Base-by-base conservation (phyloP, 2,888 invertebrate genomes). In the Zaprionus lineosus region DNA sequence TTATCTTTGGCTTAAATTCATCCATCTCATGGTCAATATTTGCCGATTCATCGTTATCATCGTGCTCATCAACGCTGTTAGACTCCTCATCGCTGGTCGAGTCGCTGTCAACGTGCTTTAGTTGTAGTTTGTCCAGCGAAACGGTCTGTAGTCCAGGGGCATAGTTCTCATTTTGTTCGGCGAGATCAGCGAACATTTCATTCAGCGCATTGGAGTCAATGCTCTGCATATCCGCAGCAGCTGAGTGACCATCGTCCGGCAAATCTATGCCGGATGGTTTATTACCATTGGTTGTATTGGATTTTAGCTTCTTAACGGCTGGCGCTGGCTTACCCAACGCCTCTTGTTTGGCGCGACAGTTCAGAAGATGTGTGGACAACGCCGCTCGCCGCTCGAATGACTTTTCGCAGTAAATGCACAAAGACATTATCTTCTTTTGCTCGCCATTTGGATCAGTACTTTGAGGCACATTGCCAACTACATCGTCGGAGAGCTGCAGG, bases 301-400 rank as follows among this genome's bases (percentile, higher is more conserved):
- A 8, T 12, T 67, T 86, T 34, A 64, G 65, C 71, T 74, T 76
- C 73, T 67, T 86, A 3, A 67, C 75, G 48, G 50, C 55, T 1
- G 67, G 75, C 57, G 56, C 67, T 8, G 64, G 72, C 57, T 74
- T 84, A 52, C 68, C 71, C 53, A 58, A 50, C 76, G 77, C 70
- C 55, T 84, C 74, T 33, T 91, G 91, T 61, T 91, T 91, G 1
- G 90, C 89, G 3, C 91, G 91, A 87, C 95, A 95, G 50, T 93
- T 93, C 85, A 93, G 92, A 28, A 93, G 91, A 90, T 95, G 95
- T 12, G 94, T 93, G 3, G 93, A 92, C 2, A 95, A 90, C 1
- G 94, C 94, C 7, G 94, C 95, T 67, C 93, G 93, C 0, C 94
- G 91, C 85, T 95, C 95, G 84, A 95, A 95, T 55, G 92, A 91